phyloP scores from a whole-genome alignment of 2,888 invertebrate species.

The Macrostomum cliftonense region DNA sequence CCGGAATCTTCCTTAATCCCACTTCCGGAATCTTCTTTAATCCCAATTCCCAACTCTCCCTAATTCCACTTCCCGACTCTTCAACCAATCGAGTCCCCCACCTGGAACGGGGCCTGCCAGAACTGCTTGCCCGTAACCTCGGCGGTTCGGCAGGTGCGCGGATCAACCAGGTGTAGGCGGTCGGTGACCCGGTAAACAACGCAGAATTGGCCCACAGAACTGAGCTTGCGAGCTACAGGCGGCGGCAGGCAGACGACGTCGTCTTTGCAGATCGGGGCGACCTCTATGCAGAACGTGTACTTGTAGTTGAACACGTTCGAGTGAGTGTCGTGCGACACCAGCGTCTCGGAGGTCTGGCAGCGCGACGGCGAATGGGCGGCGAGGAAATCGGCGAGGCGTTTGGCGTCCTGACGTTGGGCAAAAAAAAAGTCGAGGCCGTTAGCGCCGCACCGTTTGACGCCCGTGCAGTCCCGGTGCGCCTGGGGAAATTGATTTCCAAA shows the following conservation, averaged over 20 bases:
- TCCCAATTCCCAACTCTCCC: background rate
- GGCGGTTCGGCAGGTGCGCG: slow-evolving; percentile 51
- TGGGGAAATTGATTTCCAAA: too few species aligned
- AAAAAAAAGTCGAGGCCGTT: slow-evolving; percentile 81
- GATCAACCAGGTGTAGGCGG: slow-evolving; percentile 77
- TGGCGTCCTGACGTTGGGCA: slow-evolving; percentile 64
- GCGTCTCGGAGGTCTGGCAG: slow-evolving; percentile 22
- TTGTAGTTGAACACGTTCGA: slow-evolving; percentile 92
- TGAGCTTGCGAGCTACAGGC: slow-evolving; percentile 63
- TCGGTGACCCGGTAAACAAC: slow-evolving; percentile 71
- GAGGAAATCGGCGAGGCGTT: slow-evolving; percentile 86
- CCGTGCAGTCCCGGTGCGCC: too few species aligned
- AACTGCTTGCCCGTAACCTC: slow-evolving; percentile 60
- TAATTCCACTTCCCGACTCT: background rate
- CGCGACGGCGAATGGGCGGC: slow-evolving; percentile 63
- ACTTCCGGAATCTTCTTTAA: background rate
- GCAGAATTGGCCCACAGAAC: slow-evolving; percentile 68
- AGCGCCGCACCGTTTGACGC: background rate
- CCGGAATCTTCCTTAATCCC: too few species aligned
- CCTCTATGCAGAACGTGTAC: slow-evolving; percentile 69
- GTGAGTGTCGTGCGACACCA: slow-evolving; percentile 88
- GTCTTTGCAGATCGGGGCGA: slow-evolving; percentile 76
- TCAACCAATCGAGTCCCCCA: slow-evolving; percentile 16
- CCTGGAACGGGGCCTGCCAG: slow-evolving; percentile 61
- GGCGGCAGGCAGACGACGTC: slow-evolving; percentile 65